Percentiles rank a stretch among this genome's conserved stretches.
Evolutionary conservation across 2,113 vertebrate species (phyloP).

Genomic region (Canis aureus): DNA sequence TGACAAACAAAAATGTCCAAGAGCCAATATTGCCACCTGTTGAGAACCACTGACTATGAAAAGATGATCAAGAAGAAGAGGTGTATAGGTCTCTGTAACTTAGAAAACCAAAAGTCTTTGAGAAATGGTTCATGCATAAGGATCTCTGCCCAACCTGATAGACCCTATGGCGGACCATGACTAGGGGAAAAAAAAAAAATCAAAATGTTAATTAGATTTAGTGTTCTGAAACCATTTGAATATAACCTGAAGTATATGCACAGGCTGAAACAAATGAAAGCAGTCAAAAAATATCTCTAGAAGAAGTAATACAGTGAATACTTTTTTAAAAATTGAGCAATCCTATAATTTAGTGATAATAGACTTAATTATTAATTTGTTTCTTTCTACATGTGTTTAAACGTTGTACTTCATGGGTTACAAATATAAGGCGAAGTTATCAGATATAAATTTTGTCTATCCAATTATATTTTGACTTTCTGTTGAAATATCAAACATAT

Average conservation of each 20-base stretch:
- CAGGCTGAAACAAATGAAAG: neutral
- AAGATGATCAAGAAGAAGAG: neutral
- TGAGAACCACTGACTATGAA: neutral
- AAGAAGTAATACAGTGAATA: neutral
- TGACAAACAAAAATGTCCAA: neutral
- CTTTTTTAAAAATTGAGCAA: neutral
- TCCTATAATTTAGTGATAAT: neutral
- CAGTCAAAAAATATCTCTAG: neutral
- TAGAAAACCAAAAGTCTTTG: neutral
- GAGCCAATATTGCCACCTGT: rapidly evolving
- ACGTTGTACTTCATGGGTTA: constrained; percentile 33
- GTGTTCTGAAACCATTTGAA: neutral
- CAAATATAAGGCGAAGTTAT: constrained; percentile 27
- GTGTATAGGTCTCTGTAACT: rapidly evolving
- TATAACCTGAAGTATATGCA: neutral
- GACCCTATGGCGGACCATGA: neutral
- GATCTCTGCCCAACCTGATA: neutral
- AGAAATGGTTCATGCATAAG: neutral
- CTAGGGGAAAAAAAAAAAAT: neutral
- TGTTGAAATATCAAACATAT: constrained; percentile 64
- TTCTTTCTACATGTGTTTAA: neutral
- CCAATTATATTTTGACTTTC: constrained; percentile 65
- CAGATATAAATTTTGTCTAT: constrained; percentile 47
- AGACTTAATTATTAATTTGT: neutral
- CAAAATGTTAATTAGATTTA: neutral